Evolutionary conservation across 2,797 vertebrate species (phyloP), one percentile per base, ranked within the genome.

Genomic region (Cirrhinus molitorella): DNA sequence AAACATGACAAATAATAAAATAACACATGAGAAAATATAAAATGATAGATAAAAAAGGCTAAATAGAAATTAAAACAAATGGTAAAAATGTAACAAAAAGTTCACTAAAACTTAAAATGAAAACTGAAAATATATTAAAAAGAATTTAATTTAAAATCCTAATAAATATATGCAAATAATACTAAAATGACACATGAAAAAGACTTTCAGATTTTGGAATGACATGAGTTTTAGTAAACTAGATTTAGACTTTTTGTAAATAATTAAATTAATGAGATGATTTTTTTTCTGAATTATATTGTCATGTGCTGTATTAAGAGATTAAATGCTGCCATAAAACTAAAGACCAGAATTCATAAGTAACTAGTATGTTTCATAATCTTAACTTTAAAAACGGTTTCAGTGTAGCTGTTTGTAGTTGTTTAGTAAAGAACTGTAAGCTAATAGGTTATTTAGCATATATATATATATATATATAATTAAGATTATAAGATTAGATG

Each of bases 401-500:
- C 23, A 28, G 40, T 45, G 37, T 63, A 28, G 45, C 10, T 45
- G 5, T 45, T 25, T 61, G 74, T 45, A 28, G 55, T 21, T 59
- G 47, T 71, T 34, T 34, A 73, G 37, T 49, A 12, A 61, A 49
- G 28, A 37, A 51, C 25, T 23, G 8, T 80, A 21, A 12, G 31
- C 1, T 43, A 55, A 72, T 34, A 34, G 25, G n/a, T 71, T 45
- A 59, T 71, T 71, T 70, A 70, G 37, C 21, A 63, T 55, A 63
- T 65, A 65, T n/a, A n/a, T n/a, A n/a, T n/a, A n/a, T n/a, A n/a
- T n/a, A n/a, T n/a, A n/a, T n/a, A n/a, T n/a, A n/a, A n/a, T n/a
- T n/a, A n/a, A n/a, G n/a, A n/a, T n/a, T n/a, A n/a, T n/a, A n/a
- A n/a, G n/a, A n/a, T n/a, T n/a, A n/a, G n/a, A n/a, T n/a, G n/a